Conservation (phyloP, 2,888 invertebrate genomes). For the Crepidodera aurea region DNA sequence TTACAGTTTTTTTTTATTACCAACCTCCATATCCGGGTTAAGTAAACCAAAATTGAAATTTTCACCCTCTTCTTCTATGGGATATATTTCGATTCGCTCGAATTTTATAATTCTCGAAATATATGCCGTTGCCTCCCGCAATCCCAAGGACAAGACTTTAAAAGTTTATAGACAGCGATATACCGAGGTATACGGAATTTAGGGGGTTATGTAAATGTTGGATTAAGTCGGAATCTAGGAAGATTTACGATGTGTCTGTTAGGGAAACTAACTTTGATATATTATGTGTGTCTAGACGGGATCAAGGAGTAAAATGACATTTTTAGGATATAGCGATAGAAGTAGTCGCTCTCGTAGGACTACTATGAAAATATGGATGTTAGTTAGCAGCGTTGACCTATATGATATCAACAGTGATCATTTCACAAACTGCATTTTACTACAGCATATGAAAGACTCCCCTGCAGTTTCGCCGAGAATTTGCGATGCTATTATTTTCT, state of each 20-base stretch:
- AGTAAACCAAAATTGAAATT: constrained; percentile 30
- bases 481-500: too few species aligned
- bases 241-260: constrained; percentile 27
- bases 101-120: constrained; percentile 23
- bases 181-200: constrained; percentile 5
- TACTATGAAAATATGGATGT: neutral
- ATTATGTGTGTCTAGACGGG: constrained; percentile 4
- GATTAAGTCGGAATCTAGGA: constrained; percentile 26
- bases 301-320: neutral
- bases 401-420: too few species aligned
- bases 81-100: constrained; percentile 12
- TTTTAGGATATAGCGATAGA: too few species aligned
- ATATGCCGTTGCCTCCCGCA: neutral
- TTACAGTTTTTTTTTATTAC: too few species aligned
- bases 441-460: too few species aligned
- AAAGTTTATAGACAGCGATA: constrained; percentile 15
- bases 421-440: too few species aligned
- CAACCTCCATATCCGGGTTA: constrained; percentile 23
- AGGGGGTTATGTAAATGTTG: constrained; percentile 24
- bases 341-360: too few species aligned
- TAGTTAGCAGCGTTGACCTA: too few species aligned
- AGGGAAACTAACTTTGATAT: constrained; percentile 18
- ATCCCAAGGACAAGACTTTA: constrained; percentile 4
- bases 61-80: constrained; percentile 14
- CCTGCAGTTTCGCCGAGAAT: too few species aligned